Conservation (phyloP, 1,140 invertebrate species). For the Brachionus asplanchnoidis region DNA sequence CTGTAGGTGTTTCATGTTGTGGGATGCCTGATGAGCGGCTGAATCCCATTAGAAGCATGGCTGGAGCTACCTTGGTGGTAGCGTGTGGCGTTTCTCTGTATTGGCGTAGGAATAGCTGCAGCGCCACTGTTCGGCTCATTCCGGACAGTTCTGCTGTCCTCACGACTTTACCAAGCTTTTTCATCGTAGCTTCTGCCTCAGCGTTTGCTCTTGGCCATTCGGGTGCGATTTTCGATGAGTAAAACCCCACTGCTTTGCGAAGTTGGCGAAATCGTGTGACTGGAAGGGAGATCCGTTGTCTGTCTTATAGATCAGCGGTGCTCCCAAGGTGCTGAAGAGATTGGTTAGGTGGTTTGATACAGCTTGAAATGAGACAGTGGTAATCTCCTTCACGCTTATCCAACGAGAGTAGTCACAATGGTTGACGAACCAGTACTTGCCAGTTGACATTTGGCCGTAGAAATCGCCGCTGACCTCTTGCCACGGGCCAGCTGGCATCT, state of each 20-base stretch:
- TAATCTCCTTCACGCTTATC: background rate
- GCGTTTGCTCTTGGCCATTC: conserved; percentile 42
- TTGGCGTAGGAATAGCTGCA: background rate
- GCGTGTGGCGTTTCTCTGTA: background rate
- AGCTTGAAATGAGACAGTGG: background rate
- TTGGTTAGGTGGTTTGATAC: conserved; percentile 4
- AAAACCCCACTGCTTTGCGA: conserved; percentile 41
- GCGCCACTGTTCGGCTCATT: background rate
- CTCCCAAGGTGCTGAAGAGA: conserved; percentile 44
- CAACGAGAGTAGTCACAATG: background rate
- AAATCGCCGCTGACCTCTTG: background rate
- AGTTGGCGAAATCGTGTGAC: conserved; percentile 36
- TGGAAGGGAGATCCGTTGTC: conserved; percentile 43
- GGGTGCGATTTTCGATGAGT: conserved; percentile 43
- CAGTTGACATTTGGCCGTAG: background rate
- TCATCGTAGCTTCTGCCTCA: conserved; percentile 42
- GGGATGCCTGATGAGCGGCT: background rate
- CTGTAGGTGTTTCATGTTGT: too few species aligned
- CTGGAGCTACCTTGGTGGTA: background rate
- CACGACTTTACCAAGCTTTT: background rate
- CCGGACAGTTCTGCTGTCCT: background rate
- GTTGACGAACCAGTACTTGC: background rate
- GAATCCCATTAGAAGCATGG: background rate
- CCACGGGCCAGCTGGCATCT: background rate
- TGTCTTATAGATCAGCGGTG: conserved; percentile 42